Evolutionary conservation across 2,888 invertebrate genomes (phyloP).

Genomic region (Pandemis heparana): DNA sequence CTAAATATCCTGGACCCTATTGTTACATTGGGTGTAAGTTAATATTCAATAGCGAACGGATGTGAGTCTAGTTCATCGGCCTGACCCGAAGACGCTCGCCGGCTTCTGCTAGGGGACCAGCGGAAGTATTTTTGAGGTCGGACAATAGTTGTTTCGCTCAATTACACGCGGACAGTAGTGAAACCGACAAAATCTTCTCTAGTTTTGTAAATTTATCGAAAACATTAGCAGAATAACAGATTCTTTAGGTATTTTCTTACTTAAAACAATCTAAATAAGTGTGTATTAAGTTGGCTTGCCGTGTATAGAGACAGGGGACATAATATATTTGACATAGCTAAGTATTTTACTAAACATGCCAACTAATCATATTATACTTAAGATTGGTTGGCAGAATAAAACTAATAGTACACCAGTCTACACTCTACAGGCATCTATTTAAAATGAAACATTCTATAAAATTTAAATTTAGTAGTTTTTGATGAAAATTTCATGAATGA

Average conservation of each 20-base stretch:
- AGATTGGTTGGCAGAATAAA: too few relatives aligned
- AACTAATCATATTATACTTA: too few relatives aligned
- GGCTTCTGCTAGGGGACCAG: conserved; percentile 54
- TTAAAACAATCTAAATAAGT: too few relatives aligned
- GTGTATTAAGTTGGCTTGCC: too few relatives aligned
- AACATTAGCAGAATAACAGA: not conserved
- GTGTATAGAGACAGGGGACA: too few relatives aligned
- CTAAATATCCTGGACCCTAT: not conserved
- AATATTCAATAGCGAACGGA: conserved; percentile 67
- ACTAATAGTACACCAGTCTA: too few relatives aligned
- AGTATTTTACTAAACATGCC: too few relatives aligned
- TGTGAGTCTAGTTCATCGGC: conserved; percentile 77
- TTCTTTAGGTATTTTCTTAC: not conserved
- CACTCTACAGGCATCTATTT: too few relatives aligned
- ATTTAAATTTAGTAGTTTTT: too few relatives aligned
- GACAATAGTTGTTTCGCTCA: conserved; percentile 37
- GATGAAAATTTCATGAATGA: not conserved
- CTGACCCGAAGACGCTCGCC: conserved; percentile 67
- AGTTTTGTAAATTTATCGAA: not conserved
- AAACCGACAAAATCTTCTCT: not conserved
- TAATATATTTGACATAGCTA: too few relatives aligned
- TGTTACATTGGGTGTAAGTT: conserved; percentile 39
- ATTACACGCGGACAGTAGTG: conserved; percentile 25
- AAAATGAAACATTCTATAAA: too few relatives aligned
- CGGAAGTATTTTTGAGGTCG: conserved; percentile 68